Conservation (phyloP, 1,140 invertebrate species). For the Diachasma alloeum region DNA sequence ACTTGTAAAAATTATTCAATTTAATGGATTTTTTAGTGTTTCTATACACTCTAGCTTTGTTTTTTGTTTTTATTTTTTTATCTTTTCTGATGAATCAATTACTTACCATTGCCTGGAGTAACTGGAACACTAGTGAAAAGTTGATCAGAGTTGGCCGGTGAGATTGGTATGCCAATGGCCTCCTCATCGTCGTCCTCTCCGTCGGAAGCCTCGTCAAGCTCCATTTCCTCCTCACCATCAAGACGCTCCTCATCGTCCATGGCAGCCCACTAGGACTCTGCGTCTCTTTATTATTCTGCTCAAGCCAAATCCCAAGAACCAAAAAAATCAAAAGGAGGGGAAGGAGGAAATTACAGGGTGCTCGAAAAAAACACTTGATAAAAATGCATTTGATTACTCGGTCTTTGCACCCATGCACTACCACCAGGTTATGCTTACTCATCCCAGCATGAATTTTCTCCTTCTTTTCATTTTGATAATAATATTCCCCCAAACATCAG, state of each 20-base stretch:
- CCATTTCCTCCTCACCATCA: conserved; percentile 65
- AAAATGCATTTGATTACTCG: conserved; percentile 6
- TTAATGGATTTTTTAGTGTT: too few relatives aligned
- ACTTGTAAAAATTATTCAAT: background rate
- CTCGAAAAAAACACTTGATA: conserved; percentile 14
- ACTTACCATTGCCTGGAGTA: conserved; percentile 54
- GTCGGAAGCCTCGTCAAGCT: conserved; percentile 62
- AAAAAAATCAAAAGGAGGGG: conserved; percentile 4
- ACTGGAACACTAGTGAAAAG: conserved; percentile 50
- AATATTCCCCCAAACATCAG: background rate
- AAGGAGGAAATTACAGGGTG: conserved; percentile 29
- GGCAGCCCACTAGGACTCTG: conserved; percentile 44
- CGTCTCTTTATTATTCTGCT: conserved; percentile 36
- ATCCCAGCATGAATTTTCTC: conserved; percentile 6
- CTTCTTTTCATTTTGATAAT: background rate
- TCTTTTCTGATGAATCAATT: background rate
- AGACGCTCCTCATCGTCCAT: conserved; percentile 64
- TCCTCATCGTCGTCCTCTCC: conserved; percentile 64
- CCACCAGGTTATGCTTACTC: conserved; percentile 19
- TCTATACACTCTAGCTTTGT: too few relatives aligned
- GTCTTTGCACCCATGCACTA: conserved; percentile 4
- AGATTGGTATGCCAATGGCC: conserved; percentile 57
- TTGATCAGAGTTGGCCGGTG: conserved; percentile 61
- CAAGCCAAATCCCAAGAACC: conserved; percentile 1
- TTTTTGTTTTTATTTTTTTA: too few relatives aligned